phyloP scores from a whole-genome alignment of 2,113 vertebrate genomes.

The Pangasianodon hypophthalmus region DNA sequence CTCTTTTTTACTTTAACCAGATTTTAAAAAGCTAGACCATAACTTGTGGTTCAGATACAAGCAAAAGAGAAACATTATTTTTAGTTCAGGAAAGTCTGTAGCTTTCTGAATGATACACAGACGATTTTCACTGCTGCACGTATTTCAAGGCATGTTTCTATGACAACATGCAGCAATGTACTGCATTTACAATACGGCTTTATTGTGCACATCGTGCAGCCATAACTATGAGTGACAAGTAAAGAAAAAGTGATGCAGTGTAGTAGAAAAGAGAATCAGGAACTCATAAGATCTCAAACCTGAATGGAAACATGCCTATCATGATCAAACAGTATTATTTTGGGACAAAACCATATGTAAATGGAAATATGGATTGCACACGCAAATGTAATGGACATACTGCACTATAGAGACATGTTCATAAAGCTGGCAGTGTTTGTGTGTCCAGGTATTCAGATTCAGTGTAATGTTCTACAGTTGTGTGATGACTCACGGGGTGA shows the following conservation, averaged over 20 bases:
- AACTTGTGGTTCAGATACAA: neutral
- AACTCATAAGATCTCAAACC: neutral
- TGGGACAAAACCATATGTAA: neutral
- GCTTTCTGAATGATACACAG: neutral
- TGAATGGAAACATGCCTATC: too few relatives aligned
- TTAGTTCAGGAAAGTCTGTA: neutral
- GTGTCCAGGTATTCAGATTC: neutral
- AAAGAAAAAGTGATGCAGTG: neutral
- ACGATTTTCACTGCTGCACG: neutral
- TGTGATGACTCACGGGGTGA: slow-evolving; percentile 76
- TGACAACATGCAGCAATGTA: neutral
- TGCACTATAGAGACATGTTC: neutral
- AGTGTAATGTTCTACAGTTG: neutral
- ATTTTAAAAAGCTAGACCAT: neutral
- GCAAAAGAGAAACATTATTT: too few relatives aligned
- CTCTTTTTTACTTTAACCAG: too few relatives aligned
- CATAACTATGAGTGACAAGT: neutral
- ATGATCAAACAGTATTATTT: neutral
- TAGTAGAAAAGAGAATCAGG: neutral
- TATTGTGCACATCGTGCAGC: neutral
- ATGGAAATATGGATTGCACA: neutral
- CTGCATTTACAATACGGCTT: neutral
- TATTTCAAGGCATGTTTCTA: neutral
- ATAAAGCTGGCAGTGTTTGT: neutral
- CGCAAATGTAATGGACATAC: neutral